A percentile compares a stretch with the other conserved stretches of the same genome.
Conservation (phyloP, 2,888 invertebrate genomes). For the Tetanocera ferruginea region DNA sequence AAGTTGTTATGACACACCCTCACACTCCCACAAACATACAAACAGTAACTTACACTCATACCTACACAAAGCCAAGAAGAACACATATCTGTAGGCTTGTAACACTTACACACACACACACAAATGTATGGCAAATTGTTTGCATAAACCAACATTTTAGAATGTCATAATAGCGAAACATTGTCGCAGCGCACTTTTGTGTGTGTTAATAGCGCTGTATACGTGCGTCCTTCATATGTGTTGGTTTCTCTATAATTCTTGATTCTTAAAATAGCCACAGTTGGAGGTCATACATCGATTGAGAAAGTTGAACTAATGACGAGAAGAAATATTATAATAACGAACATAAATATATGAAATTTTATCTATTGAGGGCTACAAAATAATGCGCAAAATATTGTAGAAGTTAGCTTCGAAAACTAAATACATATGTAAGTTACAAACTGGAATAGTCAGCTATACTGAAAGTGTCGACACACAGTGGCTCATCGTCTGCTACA, state of each 20-base stretch:
- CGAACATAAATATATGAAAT: too few species aligned
- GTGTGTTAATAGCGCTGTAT: constrained; percentile 3
- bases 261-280: too few species aligned
- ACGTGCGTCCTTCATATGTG: constrained; percentile 24
- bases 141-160: constrained; percentile 18
- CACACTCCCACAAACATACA: constrained; percentile 27
- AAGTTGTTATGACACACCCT: constrained; percentile 24
- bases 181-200: background rate
- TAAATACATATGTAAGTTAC: too few species aligned
- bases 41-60: background rate
- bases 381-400: too few species aligned
- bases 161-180: constrained; percentile 25
- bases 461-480: too few species aligned
- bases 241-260: constrained; percentile 7
- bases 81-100: background rate
- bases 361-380: too few species aligned
- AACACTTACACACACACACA: background rate
- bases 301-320: too few species aligned
- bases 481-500: too few species aligned
- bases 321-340: too few species aligned
- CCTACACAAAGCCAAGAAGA: constrained; percentile 32
- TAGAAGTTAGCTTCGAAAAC: too few species aligned
- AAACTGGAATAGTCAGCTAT: too few species aligned
- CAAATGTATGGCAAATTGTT: constrained; percentile 16
- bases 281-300: too few species aligned